Conservation (phyloP, 64 coral and sea anemone species). For the Platygyra sinensis region DNA sequence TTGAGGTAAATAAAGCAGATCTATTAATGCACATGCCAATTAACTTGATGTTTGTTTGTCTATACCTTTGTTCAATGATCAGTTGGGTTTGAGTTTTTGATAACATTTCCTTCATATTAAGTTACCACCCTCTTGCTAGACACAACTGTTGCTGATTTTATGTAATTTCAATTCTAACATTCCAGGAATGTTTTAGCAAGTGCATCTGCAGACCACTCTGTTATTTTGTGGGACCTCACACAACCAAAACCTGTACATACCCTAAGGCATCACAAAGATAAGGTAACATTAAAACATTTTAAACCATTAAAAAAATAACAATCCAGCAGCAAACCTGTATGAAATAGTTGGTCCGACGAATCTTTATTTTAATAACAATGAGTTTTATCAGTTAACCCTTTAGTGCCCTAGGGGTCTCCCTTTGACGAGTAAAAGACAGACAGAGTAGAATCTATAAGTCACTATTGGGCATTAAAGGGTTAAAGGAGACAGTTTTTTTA, state of each 20-base stretch:
- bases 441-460: too few species aligned
- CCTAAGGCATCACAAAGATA: conserved; percentile 90
- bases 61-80: too few species aligned
- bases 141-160: not conserved
- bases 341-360: too few species aligned
- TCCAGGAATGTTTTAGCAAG: conserved; percentile 91
- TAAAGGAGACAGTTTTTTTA: too few species aligned
- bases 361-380: too few species aligned
- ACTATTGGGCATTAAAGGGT: too few species aligned
- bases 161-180: not conserved
- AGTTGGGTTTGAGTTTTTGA: not conserved
- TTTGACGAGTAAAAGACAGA: too few species aligned
- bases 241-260: conserved; percentile 81
- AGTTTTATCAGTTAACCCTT: too few species aligned
- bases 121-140: too few species aligned
- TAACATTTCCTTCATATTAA: too few species aligned
- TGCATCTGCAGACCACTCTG: conserved; percentile 83
- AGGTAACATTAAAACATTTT: conserved; percentile 69
- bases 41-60: not conserved
- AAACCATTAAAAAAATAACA: not conserved
- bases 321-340: not conserved
- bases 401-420: too few species aligned
- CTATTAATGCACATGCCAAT: not conserved
- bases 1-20: conserved; percentile 53
- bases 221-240: conserved; percentile 89